Conservation (phyloP, 2,797 vertebrate species). For the Lacerta viridis region DNA sequence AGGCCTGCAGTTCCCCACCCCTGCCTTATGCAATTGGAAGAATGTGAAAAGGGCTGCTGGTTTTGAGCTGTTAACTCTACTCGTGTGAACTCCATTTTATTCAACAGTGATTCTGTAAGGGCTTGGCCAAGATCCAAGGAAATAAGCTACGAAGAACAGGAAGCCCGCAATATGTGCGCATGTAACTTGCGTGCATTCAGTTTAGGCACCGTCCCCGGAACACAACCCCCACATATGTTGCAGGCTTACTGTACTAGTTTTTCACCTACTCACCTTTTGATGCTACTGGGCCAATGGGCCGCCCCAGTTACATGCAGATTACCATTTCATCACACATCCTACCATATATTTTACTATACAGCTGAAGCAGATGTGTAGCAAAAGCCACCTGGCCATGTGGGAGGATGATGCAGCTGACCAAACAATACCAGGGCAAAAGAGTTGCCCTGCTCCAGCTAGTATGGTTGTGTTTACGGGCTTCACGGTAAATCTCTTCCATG, state of each 20-base stretch:
- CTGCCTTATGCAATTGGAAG: no score
- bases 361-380: neutral
- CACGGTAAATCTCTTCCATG: neutral
- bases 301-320: no score
- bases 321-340: no score
- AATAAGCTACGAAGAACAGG: neutral
- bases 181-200: no score
- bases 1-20: no score
- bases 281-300: neutral
- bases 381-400: neutral
- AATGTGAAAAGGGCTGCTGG: conserved; percentile 7
- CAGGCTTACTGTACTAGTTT: neutral
- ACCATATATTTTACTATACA: no score
- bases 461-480: neutral
- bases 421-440: neutral
- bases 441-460: no score
- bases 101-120: neutral
- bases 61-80: neutral
- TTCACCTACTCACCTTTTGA: neutral
- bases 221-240: no score
- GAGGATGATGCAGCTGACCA: neutral
- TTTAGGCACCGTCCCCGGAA: no score
- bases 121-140: neutral
- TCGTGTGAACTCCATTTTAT: no score
- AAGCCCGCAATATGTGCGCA: no score